Evolutionary conservation across 2,797 vertebrate species (phyloP).

Genomic region (Anabas testudineus): DNA sequence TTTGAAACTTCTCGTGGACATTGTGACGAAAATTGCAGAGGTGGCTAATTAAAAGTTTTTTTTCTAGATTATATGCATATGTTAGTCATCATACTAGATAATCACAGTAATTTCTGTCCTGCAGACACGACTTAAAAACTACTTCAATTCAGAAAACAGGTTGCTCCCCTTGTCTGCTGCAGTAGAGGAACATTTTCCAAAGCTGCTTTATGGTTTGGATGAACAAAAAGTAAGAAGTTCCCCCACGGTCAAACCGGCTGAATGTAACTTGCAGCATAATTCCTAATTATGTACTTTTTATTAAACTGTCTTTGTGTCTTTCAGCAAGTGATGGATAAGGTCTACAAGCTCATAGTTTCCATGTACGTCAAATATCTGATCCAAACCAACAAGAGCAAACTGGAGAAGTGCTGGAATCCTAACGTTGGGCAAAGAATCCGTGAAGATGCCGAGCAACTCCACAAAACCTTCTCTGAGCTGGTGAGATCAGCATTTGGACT

Average conservation of each 20-base stretch:
- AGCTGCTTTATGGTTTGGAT: neutral
- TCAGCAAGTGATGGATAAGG: slow-evolving; percentile 55
- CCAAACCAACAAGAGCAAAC: slow-evolving; percentile 1
- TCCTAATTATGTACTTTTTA: too few species aligned
- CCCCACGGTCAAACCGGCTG: neutral
- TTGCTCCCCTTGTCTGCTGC: neutral
- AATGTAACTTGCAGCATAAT: neutral
- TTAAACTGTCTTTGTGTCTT: neutral
- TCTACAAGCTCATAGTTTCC: slow-evolving; percentile 42
- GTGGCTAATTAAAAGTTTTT: too few species aligned
- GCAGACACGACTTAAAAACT: slow-evolving; percentile 62
- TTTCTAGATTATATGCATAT: neutral
- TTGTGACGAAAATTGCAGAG: slow-evolving; percentile 37
- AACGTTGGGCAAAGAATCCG: slow-evolving; percentile 39
- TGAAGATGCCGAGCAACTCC: slow-evolving; percentile 56
- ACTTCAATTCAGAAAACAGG: slow-evolving; percentile 52
- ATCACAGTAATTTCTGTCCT: neutral
- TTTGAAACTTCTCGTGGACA: slow-evolving; percentile 29
- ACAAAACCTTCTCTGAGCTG: slow-evolving; percentile 40
- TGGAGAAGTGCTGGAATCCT: slow-evolving; percentile 56
- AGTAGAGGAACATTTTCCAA: slow-evolving; percentile 35
- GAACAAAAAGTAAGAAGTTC: slow-evolving; percentile 38
- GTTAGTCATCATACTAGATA: neutral
- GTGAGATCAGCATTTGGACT: too few species aligned
- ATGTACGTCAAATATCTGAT: slow-evolving; percentile 69